Conservation (phyloP, 2,113 vertebrate species). For the Diadophis punctatus region DNA sequence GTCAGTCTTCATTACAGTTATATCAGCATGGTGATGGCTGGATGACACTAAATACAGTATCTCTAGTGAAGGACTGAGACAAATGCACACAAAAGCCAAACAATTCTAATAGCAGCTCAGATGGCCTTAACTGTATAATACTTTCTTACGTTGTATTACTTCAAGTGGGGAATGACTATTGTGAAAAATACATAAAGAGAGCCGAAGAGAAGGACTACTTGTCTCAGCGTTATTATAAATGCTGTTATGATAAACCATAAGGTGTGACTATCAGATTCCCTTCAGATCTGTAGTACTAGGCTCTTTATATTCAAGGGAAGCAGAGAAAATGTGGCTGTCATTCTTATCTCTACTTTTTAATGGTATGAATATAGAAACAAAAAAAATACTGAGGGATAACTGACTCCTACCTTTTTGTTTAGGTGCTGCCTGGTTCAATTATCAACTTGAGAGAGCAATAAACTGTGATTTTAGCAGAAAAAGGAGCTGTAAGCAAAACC, state of each 20-base stretch:
- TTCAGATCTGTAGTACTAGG: slow-evolving; percentile 30
- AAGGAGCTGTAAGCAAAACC: neutral
- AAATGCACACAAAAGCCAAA: neutral
- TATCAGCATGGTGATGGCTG: neutral
- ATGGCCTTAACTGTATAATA: neutral
- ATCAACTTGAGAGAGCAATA: neutral
- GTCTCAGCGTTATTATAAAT: rapidly evolving
- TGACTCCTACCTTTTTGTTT: rapidly evolving
- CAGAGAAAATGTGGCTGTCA: slow-evolving; percentile 5
- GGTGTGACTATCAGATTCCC: slow-evolving; percentile 8
- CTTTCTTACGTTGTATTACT: neutral
- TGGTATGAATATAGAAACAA: neutral
- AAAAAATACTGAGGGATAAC: rapidly evolving
- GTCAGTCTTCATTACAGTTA: neutral
- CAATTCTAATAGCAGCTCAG: neutral
- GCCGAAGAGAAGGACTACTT: neutral
- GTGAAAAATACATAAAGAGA: neutral
- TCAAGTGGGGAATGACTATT: neutral
- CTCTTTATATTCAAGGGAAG: slow-evolving; percentile 29
- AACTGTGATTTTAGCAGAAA: neutral
- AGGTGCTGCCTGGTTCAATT: neutral
- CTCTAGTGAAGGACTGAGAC: neutral
- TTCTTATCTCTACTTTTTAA: slow-evolving; percentile 11
- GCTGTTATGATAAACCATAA: slow-evolving; percentile 1
- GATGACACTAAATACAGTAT: neutral